These are phyloP conservation scores for Linepithema humile DNA, from an alignment of 1,140 invertebrate genomes.

Conservation along the genomic window DNA sequence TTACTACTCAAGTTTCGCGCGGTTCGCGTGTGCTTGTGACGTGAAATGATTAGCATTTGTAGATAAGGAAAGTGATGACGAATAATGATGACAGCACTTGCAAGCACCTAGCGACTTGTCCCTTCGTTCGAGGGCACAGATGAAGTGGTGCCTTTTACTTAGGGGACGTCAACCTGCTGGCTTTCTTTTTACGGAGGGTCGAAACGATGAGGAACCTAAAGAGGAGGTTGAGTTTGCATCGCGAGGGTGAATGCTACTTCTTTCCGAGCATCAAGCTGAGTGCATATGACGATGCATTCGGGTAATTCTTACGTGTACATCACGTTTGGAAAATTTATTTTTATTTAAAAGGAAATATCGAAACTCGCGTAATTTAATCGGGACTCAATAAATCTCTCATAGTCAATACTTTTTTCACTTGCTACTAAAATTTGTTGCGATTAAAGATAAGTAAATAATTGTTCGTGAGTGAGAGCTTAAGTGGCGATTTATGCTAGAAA, in stretches of 20 bases:
- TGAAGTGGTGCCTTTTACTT: constrained; percentile 38
- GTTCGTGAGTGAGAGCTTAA: neutral
- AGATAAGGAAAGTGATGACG: constrained; percentile 49
- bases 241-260: constrained; percentile 44
- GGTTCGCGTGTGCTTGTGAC: neutral
- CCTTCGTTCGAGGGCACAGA: constrained; percentile 49
- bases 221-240: constrained; percentile 40
- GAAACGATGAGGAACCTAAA: constrained; percentile 53
- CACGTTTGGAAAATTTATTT: constrained; percentile 10
- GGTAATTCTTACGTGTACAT: neutral
- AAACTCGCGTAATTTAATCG: neutral
- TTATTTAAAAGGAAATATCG: neutral
- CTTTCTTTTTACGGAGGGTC: constrained; percentile 46
- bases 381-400: neutral
- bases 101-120: constrained; percentile 15
- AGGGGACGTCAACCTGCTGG: constrained; percentile 58
- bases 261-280: constrained; percentile 35
- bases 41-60: constrained; percentile 40
- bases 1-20: neutral
- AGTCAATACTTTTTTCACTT: neutral
- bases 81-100: constrained; percentile 34
- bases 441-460: neutral
- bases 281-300: constrained; percentile 10
- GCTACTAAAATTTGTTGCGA: too few relatives aligned
- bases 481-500: neutral